Base-by-base conservation (phyloP, 2,888 invertebrate genomes). In the Eubasilissa splendida region DNA sequence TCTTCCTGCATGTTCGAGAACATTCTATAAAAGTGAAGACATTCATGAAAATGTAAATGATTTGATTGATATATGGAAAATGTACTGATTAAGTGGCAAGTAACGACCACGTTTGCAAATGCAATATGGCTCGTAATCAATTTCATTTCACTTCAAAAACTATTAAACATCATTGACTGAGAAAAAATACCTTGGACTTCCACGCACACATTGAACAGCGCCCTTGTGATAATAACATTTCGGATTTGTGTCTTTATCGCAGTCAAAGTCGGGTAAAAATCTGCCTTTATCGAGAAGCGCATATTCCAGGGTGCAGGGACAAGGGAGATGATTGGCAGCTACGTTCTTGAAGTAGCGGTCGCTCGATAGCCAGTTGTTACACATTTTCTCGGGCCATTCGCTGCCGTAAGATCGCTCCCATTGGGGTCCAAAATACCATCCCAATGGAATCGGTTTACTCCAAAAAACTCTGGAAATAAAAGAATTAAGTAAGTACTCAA, bases 281-380 rank as follows among this genome's bases (percentile, higher is more conserved):
- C 98, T 92, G 5, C 99, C 99, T 87, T 97, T 96, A 87, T 99
- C 99, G 76, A 94, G 91, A 3, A 96, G 87, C 0, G 99, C 99
- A 86, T 99, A 99, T 84, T 96, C 93, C 84, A 98, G 87, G 0
- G 94, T 96, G 87, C 99, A 99, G 0, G 99, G 99, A 85, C 99
- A 99, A 65, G 95, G 92, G 76, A 94, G 93, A 31, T 96, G 89
- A 87, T 96, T 95, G 11, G 95, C 93, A 1, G 96, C 97, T 87
- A 97, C 96, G 88, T 96, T 96, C 88, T 96, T 96, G 83, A 93
- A 87, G 88, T 91, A 93, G 85, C 97, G 91, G 87, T 98, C 97
- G 71, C 94, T 93, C 87, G 94, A 93, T 63, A 97, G 93, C 99
- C 99, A 99, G 85, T 94, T 94, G 87, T 96, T 95, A 88, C 99